These are phyloP conservation scores for Resseliella maxima DNA, from an alignment of 2,888 invertebrate species.

Conservation along the genomic window DNA sequence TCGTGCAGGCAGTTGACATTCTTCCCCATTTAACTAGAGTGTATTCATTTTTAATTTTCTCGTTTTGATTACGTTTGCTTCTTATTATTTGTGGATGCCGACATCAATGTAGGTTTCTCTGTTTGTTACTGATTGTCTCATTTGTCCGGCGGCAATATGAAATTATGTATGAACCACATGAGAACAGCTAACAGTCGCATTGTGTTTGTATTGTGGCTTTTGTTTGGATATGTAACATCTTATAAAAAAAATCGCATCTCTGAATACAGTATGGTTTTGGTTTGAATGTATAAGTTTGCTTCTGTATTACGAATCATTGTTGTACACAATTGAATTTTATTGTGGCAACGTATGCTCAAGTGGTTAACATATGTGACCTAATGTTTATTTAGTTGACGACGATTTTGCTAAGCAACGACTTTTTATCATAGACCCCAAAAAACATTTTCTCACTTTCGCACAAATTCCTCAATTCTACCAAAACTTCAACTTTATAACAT, in stretches of 20 bases:
- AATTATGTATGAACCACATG: conserved; percentile 37
- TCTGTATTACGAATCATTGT: not conserved
- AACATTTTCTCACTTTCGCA: not conserved
- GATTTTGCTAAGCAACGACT: not conserved
- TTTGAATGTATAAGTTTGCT: not conserved
- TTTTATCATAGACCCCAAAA: not conserved
- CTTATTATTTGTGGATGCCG: conserved; percentile 14
- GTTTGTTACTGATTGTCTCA: not conserved
- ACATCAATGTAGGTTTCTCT: conserved; percentile 25
- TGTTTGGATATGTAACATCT: not conserved
- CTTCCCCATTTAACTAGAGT: not conserved
- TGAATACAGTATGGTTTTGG: too few relatives aligned
- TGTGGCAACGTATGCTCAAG: conserved; percentile 10
- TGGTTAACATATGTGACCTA: conserved; percentile 36
- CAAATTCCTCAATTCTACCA: not conserved
- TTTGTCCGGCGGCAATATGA: conserved; percentile 40
- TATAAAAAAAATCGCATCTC: not conserved
- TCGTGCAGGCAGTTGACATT: not conserved
- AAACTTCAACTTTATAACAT: not conserved
- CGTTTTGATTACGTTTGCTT: conserved; percentile 48
- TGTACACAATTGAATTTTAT: conserved; percentile 21
- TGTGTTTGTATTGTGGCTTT: not conserved
- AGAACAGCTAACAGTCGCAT: conserved; percentile 30
- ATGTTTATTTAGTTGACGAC: conserved; percentile 43
- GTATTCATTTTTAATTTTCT: conserved; percentile 44